Evolutionary conservation across 2,888 invertebrate species (phyloP).

Genomic region (Pollenia angustigena): DNA sequence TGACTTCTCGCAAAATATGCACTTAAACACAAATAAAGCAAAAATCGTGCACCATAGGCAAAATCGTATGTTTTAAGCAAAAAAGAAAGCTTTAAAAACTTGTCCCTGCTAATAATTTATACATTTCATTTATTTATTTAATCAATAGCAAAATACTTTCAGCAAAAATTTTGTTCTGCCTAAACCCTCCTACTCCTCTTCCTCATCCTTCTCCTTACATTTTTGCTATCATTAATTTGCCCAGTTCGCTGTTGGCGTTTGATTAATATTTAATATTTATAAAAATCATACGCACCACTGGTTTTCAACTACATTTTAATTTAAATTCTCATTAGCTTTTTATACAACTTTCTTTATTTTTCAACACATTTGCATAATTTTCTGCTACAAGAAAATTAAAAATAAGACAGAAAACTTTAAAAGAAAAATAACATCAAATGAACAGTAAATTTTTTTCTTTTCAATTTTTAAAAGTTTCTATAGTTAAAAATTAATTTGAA

Average conservation of each 20-base stretch:
- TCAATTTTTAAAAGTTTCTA: not conserved
- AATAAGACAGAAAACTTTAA: not conserved
- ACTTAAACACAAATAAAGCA: too few species aligned
- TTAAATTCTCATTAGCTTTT: not conserved
- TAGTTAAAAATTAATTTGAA: conserved; percentile 28
- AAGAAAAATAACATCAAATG: conserved; percentile 1
- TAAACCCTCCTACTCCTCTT: not conserved
- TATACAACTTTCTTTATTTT: not conserved
- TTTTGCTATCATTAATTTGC: too few species aligned
- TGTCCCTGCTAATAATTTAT: too few species aligned
- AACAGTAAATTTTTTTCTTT: not conserved
- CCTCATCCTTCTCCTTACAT: too few species aligned
- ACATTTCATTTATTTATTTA: not conserved
- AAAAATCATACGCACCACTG: conserved; percentile 16
- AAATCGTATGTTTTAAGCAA: too few species aligned
- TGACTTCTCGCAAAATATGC: too few species aligned
- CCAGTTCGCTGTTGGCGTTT: not conserved
- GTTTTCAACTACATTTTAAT: conserved; percentile 23
- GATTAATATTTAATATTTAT: conserved; percentile 10
- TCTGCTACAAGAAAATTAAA: not conserved
- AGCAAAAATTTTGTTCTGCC: not conserved
- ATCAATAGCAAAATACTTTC: not conserved
- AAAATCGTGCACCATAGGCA: too few species aligned
- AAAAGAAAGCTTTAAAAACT: too few species aligned
- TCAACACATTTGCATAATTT: conserved; percentile 4